A percentile compares a stretch with the other conserved stretches of the same genome.
Conservation (phyloP, 1,140 invertebrate genomes). For the Nasonia longicornis region DNA sequence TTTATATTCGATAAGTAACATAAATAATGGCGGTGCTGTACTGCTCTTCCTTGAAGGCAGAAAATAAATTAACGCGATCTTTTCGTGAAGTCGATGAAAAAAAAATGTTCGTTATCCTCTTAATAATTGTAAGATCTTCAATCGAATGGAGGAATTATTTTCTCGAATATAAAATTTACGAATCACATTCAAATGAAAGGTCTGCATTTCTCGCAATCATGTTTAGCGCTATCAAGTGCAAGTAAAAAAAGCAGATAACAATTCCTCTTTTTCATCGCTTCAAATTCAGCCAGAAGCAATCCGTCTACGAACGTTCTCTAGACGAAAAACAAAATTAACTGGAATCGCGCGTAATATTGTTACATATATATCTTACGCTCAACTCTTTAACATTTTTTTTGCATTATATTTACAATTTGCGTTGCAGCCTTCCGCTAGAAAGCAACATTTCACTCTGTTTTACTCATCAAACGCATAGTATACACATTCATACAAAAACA, state of each 20-base stretch:
- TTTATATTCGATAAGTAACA: constrained; percentile 30
- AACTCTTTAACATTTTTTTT: constrained; percentile 30
- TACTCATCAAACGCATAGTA: background rate
- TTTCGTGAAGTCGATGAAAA: constrained; percentile 29
- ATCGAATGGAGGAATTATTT: background rate
- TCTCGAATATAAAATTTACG: background rate
- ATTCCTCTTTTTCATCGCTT: constrained; percentile 38
- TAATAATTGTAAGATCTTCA: background rate
- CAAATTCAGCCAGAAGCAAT: constrained; percentile 15
- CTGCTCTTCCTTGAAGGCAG: constrained; percentile 38
- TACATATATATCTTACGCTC: constrained; percentile 12
- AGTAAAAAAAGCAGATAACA: constrained; percentile 24
- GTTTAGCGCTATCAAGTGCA: constrained; percentile 7
- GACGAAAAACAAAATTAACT: constrained; percentile 22
- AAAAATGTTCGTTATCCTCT: background rate
- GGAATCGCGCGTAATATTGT: constrained; percentile 21
- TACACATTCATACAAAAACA: constrained; percentile 34
- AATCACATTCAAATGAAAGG: background rate
- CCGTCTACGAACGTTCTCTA: constrained; percentile 17
- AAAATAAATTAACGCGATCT: constrained; percentile 42
- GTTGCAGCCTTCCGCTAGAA: constrained; percentile 14
- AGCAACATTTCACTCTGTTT: constrained; percentile 4
- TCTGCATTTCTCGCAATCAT: constrained; percentile 9
- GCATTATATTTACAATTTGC: constrained; percentile 40
- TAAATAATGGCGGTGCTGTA: constrained; percentile 39